Conservation (phyloP, 2,888 invertebrate genomes). For the Idaea aversata region DNA sequence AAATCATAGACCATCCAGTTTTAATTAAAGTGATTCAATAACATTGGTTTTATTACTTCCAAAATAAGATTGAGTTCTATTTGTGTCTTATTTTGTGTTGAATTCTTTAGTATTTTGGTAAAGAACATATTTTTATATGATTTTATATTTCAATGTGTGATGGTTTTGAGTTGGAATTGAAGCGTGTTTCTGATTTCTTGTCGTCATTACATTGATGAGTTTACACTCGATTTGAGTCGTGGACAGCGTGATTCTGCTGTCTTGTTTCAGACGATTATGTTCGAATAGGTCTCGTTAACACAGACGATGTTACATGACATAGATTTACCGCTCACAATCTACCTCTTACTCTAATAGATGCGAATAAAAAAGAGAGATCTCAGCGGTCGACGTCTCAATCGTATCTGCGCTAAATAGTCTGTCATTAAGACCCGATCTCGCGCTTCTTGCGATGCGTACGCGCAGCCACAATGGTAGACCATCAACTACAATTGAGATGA, state of each 20-base stretch:
- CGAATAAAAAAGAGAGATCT: constrained; percentile 39
- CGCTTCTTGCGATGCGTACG: constrained; percentile 37
- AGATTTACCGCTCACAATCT: constrained; percentile 10
- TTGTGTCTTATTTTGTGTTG: neutral
- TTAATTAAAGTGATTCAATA: neutral
- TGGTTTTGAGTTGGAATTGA: neutral
- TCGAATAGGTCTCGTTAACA: constrained; percentile 10
- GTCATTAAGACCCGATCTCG: constrained; percentile 52
- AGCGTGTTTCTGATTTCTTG: neutral
- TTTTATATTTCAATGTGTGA: neutral
- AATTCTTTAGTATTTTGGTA: neutral
- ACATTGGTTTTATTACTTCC: neutral
- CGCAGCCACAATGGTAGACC: constrained; percentile 51
- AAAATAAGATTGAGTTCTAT: neutral
- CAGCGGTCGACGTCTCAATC: constrained; percentile 50
- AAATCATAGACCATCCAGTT: neutral
- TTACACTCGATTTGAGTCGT: too few species aligned
- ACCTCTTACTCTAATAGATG: constrained; percentile 43
- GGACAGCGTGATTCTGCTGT: too few species aligned
- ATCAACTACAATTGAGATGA: constrained; percentile 53
- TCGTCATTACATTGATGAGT: too few species aligned
- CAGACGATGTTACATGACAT: neutral
- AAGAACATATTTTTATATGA: neutral
- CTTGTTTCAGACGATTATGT: too few species aligned
- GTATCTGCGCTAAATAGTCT: constrained; percentile 59